Evolutionary conservation across 2,113 vertebrate species (phyloP).

Genomic region (Cyrtonyx montezumae): DNA sequence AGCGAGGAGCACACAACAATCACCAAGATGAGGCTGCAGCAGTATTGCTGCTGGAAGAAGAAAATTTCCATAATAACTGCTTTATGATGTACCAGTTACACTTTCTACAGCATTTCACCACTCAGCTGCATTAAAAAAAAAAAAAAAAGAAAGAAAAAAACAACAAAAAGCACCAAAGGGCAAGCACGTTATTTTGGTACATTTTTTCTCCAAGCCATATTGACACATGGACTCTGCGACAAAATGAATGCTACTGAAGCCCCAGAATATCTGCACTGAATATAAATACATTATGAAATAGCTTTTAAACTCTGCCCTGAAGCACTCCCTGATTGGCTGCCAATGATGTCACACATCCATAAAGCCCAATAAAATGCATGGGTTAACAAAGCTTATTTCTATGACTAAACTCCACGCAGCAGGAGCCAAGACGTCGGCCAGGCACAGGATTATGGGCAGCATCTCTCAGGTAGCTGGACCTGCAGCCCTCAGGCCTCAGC

Average conservation of each 20-base stretch:
- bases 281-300: conserved; percentile 54
- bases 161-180: background rate
- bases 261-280: conserved; percentile 51
- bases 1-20: background rate
- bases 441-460: background rate
- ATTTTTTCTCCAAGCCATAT: background rate
- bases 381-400: background rate
- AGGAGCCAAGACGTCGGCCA: background rate
- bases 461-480: background rate
- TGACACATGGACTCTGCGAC: conserved; percentile 40
- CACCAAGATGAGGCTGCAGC: background rate
- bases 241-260: conserved; percentile 13
- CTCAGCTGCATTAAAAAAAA: background rate
- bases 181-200: background rate
- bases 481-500: background rate
- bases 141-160: background rate
- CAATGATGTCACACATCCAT: conserved; percentile 11
- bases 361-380: background rate
- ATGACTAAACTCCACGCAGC: fast-evolving
- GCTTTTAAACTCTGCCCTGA: conserved; percentile 10
- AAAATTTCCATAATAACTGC: background rate
- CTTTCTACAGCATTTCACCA: background rate
- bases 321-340: background rate
- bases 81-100: background rate
- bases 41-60: background rate